phyloP scores from a whole-genome alignment of 2,113 vertebrate genomes.

The Lota lota region DNA sequence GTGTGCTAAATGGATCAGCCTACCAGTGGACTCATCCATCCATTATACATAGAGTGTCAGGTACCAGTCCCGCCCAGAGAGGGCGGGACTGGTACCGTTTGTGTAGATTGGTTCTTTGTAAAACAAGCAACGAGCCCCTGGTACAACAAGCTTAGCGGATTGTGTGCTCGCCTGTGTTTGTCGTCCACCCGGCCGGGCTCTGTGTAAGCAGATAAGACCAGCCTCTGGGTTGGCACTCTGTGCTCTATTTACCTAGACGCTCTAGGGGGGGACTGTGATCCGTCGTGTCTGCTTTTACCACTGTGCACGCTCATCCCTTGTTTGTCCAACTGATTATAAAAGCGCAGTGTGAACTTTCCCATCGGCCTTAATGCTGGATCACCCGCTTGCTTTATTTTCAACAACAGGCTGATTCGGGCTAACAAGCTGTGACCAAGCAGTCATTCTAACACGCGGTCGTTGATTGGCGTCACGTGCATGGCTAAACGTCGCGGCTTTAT shows the following conservation, averaged over 20 bases:
- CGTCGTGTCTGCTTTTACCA: neutral
- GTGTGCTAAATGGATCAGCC: no score
- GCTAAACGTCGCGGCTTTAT: neutral
- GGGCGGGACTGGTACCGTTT: no score
- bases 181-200: neutral
- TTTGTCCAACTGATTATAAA: neutral
- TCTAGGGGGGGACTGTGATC: neutral
- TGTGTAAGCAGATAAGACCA: neutral
- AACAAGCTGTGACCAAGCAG: neutral
- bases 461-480: neutral
- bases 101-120: no score
- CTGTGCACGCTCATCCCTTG: neutral
- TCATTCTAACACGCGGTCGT: neutral
- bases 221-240: neutral
- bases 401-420: neutral
- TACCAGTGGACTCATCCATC: no score
- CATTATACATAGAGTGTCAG: no score
- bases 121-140: neutral
- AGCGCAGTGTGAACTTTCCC: no score
- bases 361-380: neutral
- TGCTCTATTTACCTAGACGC: neutral
- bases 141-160: neutral
- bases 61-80: no score
- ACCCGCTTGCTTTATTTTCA: neutral
- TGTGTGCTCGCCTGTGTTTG: neutral